Conservation (phyloP, 1,140 invertebrate species). For the Halesus radiatus region DNA sequence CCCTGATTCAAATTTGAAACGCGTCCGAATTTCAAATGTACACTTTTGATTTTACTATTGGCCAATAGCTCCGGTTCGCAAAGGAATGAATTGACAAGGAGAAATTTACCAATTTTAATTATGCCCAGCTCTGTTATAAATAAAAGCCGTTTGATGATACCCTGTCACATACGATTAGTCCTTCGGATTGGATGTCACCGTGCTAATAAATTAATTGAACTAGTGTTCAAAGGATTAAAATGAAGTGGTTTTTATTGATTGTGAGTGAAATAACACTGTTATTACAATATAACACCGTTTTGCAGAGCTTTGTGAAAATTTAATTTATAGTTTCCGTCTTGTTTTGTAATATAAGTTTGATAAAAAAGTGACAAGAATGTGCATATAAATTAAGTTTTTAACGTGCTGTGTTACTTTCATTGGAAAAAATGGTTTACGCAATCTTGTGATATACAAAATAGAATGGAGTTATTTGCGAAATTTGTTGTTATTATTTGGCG, state of each 20-base stretch:
- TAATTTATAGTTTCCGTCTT: too few species aligned
- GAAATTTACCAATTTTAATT: slow-evolving; percentile 52
- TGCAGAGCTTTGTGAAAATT: too few species aligned
- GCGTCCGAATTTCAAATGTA: slow-evolving; percentile 34
- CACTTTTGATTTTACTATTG: slow-evolving; percentile 39
- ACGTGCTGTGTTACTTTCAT: too few species aligned
- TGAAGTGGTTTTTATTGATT: slow-evolving; percentile 51
- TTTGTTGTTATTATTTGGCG: too few species aligned
- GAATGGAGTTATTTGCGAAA: too few species aligned
- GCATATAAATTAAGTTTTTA: too few species aligned
- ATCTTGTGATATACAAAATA: too few species aligned
- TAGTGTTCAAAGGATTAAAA: slow-evolving; percentile 29
- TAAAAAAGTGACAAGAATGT: too few species aligned
- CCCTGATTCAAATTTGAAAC: slow-evolving; percentile 19
- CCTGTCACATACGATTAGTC: slow-evolving; percentile 51
- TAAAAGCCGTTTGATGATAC: slow-evolving; percentile 46
- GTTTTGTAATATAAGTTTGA: background rate
- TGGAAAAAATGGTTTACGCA: too few species aligned
- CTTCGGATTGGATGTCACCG: slow-evolving; percentile 26
- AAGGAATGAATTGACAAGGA: slow-evolving; percentile 37
- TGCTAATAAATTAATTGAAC: background rate
- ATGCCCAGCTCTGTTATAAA: slow-evolving; percentile 54
- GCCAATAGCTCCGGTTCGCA: slow-evolving; percentile 34
- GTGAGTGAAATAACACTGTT: slow-evolving; percentile 41
- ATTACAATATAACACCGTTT: too few species aligned